phyloP scores from a whole-genome alignment of 2,797 vertebrate species.

The Jordanella pulchra region DNA sequence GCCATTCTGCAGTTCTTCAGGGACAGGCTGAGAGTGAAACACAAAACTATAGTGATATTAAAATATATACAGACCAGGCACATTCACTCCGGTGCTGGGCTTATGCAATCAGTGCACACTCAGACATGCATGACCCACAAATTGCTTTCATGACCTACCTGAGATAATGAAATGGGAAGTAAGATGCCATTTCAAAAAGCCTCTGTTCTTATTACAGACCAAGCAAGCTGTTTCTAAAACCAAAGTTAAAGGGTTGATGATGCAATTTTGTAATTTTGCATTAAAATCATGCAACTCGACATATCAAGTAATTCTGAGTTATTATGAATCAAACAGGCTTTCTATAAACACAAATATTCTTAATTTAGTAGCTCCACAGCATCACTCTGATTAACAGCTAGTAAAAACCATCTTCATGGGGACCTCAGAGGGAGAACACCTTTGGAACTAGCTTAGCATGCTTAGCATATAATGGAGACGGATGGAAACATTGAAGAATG shows the following conservation, averaged over 20 bases:
- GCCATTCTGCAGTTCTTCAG: conserved; percentile 95
- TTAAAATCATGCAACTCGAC: too few relatives aligned
- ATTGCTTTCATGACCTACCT: conserved; percentile 71
- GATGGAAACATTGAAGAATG: too few relatives aligned
- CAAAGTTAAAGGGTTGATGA: conserved; percentile 41
- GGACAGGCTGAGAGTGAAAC: conserved; percentile 89
- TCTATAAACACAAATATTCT: too few relatives aligned
- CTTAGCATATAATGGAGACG: too few relatives aligned
- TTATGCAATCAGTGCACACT: conserved; percentile 38
- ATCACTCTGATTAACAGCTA: too few relatives aligned
- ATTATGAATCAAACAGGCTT: too few relatives aligned
- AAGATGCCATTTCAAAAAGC: conserved; percentile 53
- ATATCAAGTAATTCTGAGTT: too few relatives aligned
- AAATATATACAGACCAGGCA: conserved; percentile 83
- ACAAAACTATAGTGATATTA: conserved; percentile 87
- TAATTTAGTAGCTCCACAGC: too few relatives aligned
- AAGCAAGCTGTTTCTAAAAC: conserved; percentile 24
- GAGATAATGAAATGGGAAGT: conserved; percentile 59
- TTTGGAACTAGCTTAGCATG: too few relatives aligned
- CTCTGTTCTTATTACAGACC: conserved; percentile 50
- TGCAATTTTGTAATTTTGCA: too few relatives aligned
- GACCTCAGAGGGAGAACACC: too few relatives aligned
- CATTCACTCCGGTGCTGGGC: conserved; percentile 58
- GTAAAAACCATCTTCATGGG: too few relatives aligned
- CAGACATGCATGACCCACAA: conserved; percentile 55